Percentiles rank a stretch among this genome's conserved stretches.
Conservation (phyloP, 2,797 vertebrate genomes). For the Etheostoma nigrum region DNA sequence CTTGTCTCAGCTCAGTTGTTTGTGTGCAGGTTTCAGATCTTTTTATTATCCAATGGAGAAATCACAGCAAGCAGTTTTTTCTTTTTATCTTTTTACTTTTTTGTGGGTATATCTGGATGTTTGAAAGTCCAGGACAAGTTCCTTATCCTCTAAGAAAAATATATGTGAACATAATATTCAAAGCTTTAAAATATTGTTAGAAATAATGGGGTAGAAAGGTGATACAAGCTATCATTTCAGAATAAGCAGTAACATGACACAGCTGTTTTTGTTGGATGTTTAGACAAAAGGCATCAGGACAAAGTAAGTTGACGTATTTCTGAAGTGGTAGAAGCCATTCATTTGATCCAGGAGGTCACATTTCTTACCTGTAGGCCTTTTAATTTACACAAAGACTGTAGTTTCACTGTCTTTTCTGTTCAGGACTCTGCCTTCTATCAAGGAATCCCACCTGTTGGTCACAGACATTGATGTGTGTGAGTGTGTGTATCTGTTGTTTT, state of each 20-base stretch:
- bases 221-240: constrained; percentile 17
- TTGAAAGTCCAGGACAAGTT: not conserved
- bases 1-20: constrained; percentile 14
- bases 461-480: constrained; percentile 19
- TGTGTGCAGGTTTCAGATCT: constrained; percentile 24
- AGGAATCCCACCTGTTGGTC: constrained; percentile 56
- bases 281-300: constrained; percentile 37
- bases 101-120: not conserved
- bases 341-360: constrained; percentile 46
- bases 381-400: constrained; percentile 27
- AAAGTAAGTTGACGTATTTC: constrained; percentile 34
- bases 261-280: constrained; percentile 16
- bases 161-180: constrained; percentile 5
- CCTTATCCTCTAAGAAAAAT: not conserved
- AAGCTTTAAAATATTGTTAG: constrained; percentile 19
- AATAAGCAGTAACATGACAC: constrained; percentile 9
- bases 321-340: constrained; percentile 24
- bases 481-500: constrained; percentile 44
- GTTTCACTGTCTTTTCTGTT: constrained; percentile 40
- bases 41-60: constrained; percentile 10
- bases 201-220: constrained; percentile 23
- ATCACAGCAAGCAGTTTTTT: not conserved
- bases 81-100: not conserved
- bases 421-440: constrained; percentile 21
- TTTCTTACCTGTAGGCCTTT: constrained; percentile 48